These are phyloP conservation scores for Ivindomyrus marchei DNA, from an alignment of 2,113 vertebrate genomes.

Conservation along the genomic window DNA sequence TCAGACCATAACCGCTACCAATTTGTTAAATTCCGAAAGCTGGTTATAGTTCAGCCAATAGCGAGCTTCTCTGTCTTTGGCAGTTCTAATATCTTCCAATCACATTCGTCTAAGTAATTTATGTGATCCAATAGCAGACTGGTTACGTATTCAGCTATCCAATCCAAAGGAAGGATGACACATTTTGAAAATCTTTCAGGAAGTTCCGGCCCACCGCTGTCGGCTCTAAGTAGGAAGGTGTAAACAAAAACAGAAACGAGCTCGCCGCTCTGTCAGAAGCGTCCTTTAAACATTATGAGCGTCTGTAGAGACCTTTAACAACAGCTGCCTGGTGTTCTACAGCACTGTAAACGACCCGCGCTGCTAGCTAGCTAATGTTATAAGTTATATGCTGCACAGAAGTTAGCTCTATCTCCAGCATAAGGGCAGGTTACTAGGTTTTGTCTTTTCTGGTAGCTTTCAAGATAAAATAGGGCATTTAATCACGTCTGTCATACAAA, in stretches of 20 bases:
- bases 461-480: neutral
- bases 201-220: slow-evolving; percentile 43
- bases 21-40: neutral
- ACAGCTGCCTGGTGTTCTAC: neutral
- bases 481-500: neutral
- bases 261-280: slow-evolving; percentile 26
- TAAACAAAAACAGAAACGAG: slow-evolving; percentile 57
- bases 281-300: too few relatives aligned
- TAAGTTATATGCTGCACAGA: neutral
- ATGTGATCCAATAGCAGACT: neutral
- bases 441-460: neutral
- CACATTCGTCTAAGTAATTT: neutral
- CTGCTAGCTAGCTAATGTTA: neutral
- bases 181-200: slow-evolving; percentile 67
- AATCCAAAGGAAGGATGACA: slow-evolving; percentile 42
- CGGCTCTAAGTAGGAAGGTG: slow-evolving; percentile 47
- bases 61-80: neutral
- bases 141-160: slow-evolving; percentile 24
- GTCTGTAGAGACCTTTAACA: neutral
- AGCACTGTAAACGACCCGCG: neutral
- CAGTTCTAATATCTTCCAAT: slow-evolving; percentile 35
- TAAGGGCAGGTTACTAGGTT: neutral
- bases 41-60: slow-evolving; percentile 9
- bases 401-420: neutral
- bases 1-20: neutral